Base-by-base conservation (phyloP, 2,797 vertebrate species). In the Chaunax sp. region DNA sequence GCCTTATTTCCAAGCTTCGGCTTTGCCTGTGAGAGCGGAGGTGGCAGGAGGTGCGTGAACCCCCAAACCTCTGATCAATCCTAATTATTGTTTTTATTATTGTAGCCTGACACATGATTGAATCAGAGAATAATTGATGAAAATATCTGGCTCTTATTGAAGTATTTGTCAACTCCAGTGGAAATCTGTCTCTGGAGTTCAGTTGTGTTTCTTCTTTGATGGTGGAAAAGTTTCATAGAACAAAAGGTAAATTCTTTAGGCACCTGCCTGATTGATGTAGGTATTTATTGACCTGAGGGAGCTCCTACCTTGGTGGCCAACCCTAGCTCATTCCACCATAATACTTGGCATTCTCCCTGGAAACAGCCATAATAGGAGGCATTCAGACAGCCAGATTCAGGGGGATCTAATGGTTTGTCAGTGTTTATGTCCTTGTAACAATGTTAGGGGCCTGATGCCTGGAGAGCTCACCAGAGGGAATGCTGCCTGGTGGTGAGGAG, bases 351-450 rank as follows among this genome's bases (percentile, higher is more conserved):
- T 75, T 63, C 90, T 92, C 89, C 90, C 90, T 94, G 92, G 93
- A 87, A 88, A 92, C 91, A 81, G 53, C 53, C 92, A 95, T 95
- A 95, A 95, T 92, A 53, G 92, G 90, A 87, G 86, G 88, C 86
- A 93, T 93, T 95, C 90, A 95, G 91, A 80, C 73, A 72, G 88
- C 92, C 92, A 91, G 92, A 94, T 94, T 94, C 92, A 87, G 78
- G 80, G 87, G 84, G 84, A 93, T 95, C 93, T 93, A 93, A 94
- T 94, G 94, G 94, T 89, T 92, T 93, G 93, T 94, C 93, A 92
- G 90, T 93, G 92, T 95, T 95, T 95, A 93, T 89, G 90, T 95
- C 94, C 94, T 88, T 90, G 85, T 91, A 94, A 94, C 94, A 94
- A 92, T 94, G 93, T 93, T 94, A 87, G 84, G 81, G 87, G 88